Base-by-base conservation (phyloP, 2,888 invertebrate species). In the Nasonovia ribisnigri region DNA sequence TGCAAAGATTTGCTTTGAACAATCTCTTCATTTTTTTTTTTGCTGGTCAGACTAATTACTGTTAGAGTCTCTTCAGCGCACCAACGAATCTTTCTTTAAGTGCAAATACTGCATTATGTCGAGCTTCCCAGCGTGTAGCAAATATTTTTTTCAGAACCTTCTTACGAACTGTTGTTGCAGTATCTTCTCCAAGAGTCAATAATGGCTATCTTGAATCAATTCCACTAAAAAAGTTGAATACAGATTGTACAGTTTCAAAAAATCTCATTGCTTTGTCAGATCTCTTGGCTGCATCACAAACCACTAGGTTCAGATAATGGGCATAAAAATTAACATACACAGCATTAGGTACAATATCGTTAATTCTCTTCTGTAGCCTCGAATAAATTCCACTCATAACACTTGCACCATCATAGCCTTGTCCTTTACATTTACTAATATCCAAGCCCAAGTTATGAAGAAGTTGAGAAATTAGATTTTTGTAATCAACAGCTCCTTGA, bases 361-460 rank as follows among this genome's bases (percentile, higher is more conserved):
- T n/a, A 13, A 84, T 84, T 36, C 20, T 20, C 16, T 84, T 88
- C 36, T 88, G 88, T 51, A 88, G 29, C 48, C 51, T 51, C 5
- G 88, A 88, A 20, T 88, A 51, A 48, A 16, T 48, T 51, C 88
- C 88, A 51, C 88, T 88, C 51, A 88, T 88, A 2, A 88, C 48
- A 20, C 16, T 51, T n/a, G 88, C 51, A 51, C 60, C 88, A 16
- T 88, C 88, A 88, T 51, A 88, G 16, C 88, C 88, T 16, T 88
- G 88, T 51, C 51, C 88, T 48, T 51, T 51, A 51, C 88, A 88
- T 51, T 88, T 51, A 88, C 51, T 88, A 36, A 88, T 88, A 88
- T 51, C 51, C 29, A 88, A 36, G n/a, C 88, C 88, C 29, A 88
- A 88, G n/a, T 48, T 88, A n/a, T n/a, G n/a, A 51, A 88, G 51